Base-by-base conservation (phyloP, 2,797 vertebrate genomes). In the Brachyalestes nurse region DNA sequence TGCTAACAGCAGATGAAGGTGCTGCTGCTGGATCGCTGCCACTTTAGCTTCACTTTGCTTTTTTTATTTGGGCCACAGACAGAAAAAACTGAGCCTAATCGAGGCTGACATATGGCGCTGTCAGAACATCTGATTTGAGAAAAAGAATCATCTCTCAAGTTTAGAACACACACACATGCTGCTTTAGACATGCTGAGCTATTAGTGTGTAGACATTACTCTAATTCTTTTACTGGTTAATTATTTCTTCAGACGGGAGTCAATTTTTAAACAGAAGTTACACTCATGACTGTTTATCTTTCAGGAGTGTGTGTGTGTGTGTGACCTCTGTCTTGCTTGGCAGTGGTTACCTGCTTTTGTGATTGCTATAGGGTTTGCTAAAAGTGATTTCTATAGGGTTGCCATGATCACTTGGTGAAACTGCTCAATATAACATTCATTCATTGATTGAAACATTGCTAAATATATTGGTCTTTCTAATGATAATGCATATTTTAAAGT, bases 231-330 rank as follows among this genome's bases (percentile, higher is more conserved):
- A 45, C 66, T 76, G 25, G 80, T 81, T 84, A 77, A 80, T 81
- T 73, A 82, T 71, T 81, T 42, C 75, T 73, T 42, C 57, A 45
- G 17, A 47, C 28, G 2, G 10, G n/a, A 72, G 45, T 69, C 72
- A n/a, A 34, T 78, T 75, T 79, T 47, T 85, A 58, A 76, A 81
- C 61, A 23, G 64, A 4, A 58, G 19, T 77, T 6, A 10, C 58
- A 42, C 61, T 47, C 45, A 45, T 80, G 51, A 53, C 34, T 75
- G 69, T 85, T 81, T 86, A 60, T 42, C 61, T 81, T 79, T 1
- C 6, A 71, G 80, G 77, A 80, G 57, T 83, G 80, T 34, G 34
- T 34, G 34, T 65, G 77, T 61, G 53, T 57, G 53, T 28, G 23
- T 45, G 60, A 28, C 12, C 57, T 60, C 57, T 13, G 57, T 25